Conservation (phyloP, 2,113 vertebrate species). For the Boleophthalmus pectinirostris region DNA sequence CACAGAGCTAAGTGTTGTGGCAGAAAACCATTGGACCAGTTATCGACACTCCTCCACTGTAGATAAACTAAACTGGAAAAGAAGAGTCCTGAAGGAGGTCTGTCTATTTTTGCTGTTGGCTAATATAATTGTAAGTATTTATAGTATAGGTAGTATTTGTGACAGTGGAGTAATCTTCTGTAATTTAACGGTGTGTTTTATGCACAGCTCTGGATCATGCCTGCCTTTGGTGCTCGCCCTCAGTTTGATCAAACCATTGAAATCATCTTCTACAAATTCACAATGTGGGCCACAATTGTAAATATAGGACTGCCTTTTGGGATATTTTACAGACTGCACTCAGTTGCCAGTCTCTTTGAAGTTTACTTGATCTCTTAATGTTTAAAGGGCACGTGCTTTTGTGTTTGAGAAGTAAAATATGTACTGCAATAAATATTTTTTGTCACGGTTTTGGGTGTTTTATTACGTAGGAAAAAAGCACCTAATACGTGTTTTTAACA, state of each 20-base stretch:
- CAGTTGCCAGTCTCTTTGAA: constrained; percentile 92
- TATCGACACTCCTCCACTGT: background rate
- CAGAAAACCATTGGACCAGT: constrained; percentile 67
- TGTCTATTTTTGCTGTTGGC: constrained; percentile 86
- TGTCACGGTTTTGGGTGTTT: too few relatives aligned
- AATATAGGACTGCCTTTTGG: constrained; percentile 93
- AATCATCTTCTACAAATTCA: constrained; percentile 80
- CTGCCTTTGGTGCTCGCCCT: constrained; percentile 91
- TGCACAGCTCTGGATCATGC: constrained; percentile 93
- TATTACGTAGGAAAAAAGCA: too few relatives aligned
- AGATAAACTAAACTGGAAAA: constrained; percentile 78
- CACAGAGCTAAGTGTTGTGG: constrained; percentile 53
- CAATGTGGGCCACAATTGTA: constrained; percentile 87
- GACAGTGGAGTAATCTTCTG: constrained; percentile 56
- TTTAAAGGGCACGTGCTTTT: background rate
- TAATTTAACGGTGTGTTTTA: background rate
- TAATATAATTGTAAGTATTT: constrained; percentile 91
- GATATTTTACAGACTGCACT: constrained; percentile 97
- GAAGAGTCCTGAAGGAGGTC: constrained; percentile 86
- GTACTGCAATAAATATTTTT: background rate
- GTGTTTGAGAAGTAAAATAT: background rate
- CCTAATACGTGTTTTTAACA: too few relatives aligned
- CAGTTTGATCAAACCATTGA: constrained; percentile 89
- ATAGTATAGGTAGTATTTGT: background rate
- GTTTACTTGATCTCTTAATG: constrained; percentile 75